Conservation (phyloP, 2,113 vertebrate genomes). For the Pardalotus punctatus region DNA sequence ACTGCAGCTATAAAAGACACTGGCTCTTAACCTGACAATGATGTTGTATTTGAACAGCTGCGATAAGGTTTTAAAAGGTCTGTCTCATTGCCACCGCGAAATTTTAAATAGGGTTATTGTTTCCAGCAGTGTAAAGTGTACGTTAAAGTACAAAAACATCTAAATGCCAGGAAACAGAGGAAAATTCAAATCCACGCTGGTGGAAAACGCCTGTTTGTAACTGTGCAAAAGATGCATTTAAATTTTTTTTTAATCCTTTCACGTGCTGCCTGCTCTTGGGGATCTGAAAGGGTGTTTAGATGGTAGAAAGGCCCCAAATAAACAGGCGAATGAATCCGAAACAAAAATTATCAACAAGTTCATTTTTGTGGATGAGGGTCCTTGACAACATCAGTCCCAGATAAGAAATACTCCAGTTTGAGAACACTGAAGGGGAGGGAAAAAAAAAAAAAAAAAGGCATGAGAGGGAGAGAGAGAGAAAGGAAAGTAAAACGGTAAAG, state of each 20-base stretch:
- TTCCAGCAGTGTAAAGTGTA: constrained; percentile 50
- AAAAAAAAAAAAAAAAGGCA: rapidly evolving
- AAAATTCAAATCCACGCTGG: background rate
- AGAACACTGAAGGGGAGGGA: background rate
- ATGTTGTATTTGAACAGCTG: constrained; percentile 89
- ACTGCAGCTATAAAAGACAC: constrained; percentile 66
- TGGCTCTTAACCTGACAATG: constrained; percentile 86
- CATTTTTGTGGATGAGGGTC: constrained; percentile 34
- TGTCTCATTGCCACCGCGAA: constrained; percentile 82
- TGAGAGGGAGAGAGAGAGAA: background rate
- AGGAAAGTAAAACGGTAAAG: background rate
- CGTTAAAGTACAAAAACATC: constrained; percentile 35
- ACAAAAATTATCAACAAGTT: constrained; percentile 63
- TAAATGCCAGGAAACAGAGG: constrained; percentile 58
- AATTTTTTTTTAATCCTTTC: background rate
- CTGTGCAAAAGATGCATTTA: background rate
- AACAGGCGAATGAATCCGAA: constrained; percentile 31
- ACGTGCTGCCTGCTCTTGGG: background rate
- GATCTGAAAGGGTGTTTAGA: background rate
- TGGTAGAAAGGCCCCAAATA: constrained; percentile 38
- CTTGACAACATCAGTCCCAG: background rate
- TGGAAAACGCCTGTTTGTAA: background rate
- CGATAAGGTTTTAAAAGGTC: constrained; percentile 81
- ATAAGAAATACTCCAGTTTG: background rate
- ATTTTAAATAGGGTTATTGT: constrained; percentile 77